Evolutionary conservation across 2,888 invertebrate genomes (phyloP), one percentile per base, ranked within the genome.

Genomic region (Drosophila rellima): DNA sequence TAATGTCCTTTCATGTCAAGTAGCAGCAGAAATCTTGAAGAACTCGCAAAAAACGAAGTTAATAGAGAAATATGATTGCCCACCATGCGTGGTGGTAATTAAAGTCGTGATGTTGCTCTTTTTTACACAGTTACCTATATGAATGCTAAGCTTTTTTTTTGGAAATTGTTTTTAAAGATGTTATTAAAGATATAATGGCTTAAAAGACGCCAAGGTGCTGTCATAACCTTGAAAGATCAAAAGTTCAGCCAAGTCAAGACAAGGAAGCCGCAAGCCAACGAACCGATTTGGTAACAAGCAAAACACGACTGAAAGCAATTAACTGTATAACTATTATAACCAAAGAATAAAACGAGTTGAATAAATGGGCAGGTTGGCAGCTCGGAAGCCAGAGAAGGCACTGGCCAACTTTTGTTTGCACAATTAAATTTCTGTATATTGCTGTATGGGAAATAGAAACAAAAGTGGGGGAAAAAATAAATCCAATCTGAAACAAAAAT

Each of bases 201-300:
- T 31, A 78, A 72, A 26, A 61, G 76, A 26, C 48, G 66, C 65
- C 65, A 66, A 65, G 70, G 62, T 69, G 65, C 48, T 52, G 68
- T 61, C 67, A 42, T 73, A 84, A 81, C 83, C 83, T 84, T 84
- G 89, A 87, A 47, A 84, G 83, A 82, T 87, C 85, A 87, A 87
- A 62, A 83, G 80, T 80, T 80, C 80, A 75, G 62, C 62, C 31
- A 33, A 57, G 63, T 31, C 52, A 47, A 68, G 50, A 80, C 70
- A 52, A 69, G 78, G 74, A 80, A 80, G 61, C 51, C 13, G 11
- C 18, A 3, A 62, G 54, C 39, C 44, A 57, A 57, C 54, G n/a
- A 54, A 61, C 29, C 67, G 26, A 61, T 51, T 42, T 17, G 64
- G 62, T 50, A 66, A 80, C 47, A 51, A 47, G 37, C 47, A 72